phyloP scores from a whole-genome alignment of 2,888 invertebrate species.

The Piscicola geometra region DNA sequence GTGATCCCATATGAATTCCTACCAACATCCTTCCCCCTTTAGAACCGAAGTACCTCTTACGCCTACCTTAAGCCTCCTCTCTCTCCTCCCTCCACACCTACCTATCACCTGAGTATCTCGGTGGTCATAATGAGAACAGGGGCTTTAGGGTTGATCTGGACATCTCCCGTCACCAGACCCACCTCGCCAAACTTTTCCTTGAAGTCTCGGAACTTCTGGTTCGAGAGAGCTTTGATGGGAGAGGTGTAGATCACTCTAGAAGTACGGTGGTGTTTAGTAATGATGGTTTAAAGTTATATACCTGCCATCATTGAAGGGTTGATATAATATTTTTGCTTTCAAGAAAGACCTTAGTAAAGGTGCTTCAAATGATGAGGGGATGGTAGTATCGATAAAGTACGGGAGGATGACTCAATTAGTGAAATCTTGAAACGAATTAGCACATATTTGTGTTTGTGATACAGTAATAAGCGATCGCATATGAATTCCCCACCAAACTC shows the following conservation, averaged over 20 bases:
- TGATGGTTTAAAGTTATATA: no score
- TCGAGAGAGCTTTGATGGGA: constrained; percentile 96
- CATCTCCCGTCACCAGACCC: constrained; percentile 63
- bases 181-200: constrained; percentile 70
- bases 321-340: no score
- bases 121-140: constrained; percentile 98
- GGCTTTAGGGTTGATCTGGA: constrained; percentile 88
- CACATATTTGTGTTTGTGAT: background rate
- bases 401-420: no score
- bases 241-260: constrained; percentile 78
- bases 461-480: no score
- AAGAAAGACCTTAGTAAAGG: no score
- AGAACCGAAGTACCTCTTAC: background rate
- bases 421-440: background rate
- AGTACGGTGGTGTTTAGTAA: no score
- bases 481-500: no score
- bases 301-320: no score
- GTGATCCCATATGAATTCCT: background rate
- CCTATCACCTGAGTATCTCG: constrained; percentile 74
- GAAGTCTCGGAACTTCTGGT: constrained; percentile 97
- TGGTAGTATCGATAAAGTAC: no score
- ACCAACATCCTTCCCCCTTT: background rate
- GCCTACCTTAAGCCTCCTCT: background rate
- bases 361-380: no score
- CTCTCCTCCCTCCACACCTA: background rate